Evolutionary conservation across 2,797 vertebrate genomes (phyloP), one percentile per base, ranked within the genome.

Genomic region (Danio choprae): DNA sequence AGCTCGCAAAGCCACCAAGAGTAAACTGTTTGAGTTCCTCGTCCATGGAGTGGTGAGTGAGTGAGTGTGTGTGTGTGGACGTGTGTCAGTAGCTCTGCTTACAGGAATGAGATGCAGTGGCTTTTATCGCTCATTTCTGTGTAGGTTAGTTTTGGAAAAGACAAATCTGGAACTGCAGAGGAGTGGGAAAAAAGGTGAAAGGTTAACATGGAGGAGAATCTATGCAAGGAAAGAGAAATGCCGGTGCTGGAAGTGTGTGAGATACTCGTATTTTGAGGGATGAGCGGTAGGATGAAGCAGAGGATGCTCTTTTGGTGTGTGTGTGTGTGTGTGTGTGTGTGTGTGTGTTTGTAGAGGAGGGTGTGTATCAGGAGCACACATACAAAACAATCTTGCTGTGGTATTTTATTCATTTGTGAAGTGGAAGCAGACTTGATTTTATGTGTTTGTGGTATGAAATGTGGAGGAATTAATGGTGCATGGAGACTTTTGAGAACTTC

Each of bases 1-100:
- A 89, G 95, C 95, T 87, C 94, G 94, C 86, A 96, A 95, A 92
- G 95, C 95, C 87, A 96, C 95, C 88, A 96, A 96, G 92, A 96
- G 95, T 94, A 96, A 95, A 96, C 94, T 96, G 92, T 96, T 96
- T 92, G 95, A 96, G 95, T 96, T 96, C 93, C 94, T 96, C 89
- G 95, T 96, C 89, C 95, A 96, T 89, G 95, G 85, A 83, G 85
- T 86, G 85, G 85, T 88, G 81, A 87, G 88, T 85, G 63, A 20
- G 80, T 56, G 63, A 46, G 78, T 29, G 67, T 73, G 81, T 72
- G 55, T 55, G 63, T 50, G 56, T 73, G 81, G 41, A 53, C 64
- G 75, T 55, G 70, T 81, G 55, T 64, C 81, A 71, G 18, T 41
- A 12, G 16, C 63, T 43, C 53, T 60, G 63, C 48, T 74, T 22